Conservation (phyloP, 2,888 invertebrate species). For the Amphipyra berbera region DNA sequence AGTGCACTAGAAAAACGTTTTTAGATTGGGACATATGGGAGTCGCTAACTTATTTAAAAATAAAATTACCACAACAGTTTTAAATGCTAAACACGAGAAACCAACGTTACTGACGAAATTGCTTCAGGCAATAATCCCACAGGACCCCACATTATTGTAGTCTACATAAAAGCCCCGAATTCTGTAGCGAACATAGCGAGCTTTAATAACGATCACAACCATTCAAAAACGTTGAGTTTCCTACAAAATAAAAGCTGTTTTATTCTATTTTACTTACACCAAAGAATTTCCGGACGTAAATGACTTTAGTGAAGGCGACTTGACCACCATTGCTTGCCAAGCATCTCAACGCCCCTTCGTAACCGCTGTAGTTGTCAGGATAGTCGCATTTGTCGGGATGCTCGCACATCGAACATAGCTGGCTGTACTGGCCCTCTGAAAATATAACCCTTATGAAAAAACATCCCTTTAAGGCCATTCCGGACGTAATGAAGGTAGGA, state of each 20-base stretch:
- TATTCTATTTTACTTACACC: constrained; percentile 88
- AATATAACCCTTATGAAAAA: constrained; percentile 41
- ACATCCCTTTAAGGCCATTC: constrained; percentile 20
- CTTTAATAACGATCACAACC: constrained; percentile 1
- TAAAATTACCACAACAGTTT: constrained; percentile 1
- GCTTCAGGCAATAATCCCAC: constrained; percentile 12
- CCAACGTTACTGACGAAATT: constrained; percentile 16
- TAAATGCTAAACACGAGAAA: constrained; percentile 8
- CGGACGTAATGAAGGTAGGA: constrained; percentile 19
- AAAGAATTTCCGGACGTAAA: constrained; percentile 94
- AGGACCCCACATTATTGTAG: constrained; percentile 7
- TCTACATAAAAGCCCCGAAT: constrained; percentile 13
- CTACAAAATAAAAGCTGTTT: constrained; percentile 8
- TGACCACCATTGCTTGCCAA: constrained; percentile 95
- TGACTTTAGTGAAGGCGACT: constrained; percentile 96
- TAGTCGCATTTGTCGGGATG: constrained; percentile 94
- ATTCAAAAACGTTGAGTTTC: background rate
- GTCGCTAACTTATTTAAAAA: background rate
- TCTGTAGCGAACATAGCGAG: constrained; percentile 18
- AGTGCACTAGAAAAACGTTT: too few relatives aligned
- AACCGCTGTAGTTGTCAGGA: constrained; percentile 95
- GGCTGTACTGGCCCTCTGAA: constrained; percentile 93
- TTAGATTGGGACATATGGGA: too few relatives aligned
- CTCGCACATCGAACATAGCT: constrained; percentile 94
- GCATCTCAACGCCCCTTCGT: constrained; percentile 96